Base-by-base conservation (phyloP, 2,888 invertebrate species). In the Monochamus alternatus region DNA sequence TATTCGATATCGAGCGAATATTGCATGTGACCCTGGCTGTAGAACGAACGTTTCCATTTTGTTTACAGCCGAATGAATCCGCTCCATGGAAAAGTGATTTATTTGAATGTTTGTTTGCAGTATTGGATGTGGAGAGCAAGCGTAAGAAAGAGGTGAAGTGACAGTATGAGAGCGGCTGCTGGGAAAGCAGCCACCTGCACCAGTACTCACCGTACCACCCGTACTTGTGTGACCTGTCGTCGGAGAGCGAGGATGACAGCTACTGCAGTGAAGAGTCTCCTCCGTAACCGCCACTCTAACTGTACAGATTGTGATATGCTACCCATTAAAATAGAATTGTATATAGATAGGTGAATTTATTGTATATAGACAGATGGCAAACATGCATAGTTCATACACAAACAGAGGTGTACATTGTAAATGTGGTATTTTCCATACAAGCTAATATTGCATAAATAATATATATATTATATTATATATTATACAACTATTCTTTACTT, bases 131-230 rank as follows among this genome's bases (percentile, higher is more conserved):
- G 76, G 89, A 89, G 76, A 87, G 86, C 76, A 89, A 89, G 82
- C 86, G 89, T 73, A 88, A 89, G 84, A 89, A 89, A 87, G 89
- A 89, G 84, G 87, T 89, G 81, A 89, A 89, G 89, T 89, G 89
- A 89, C 89, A 89, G 86, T 89, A 86, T 86, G 87, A 85, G 81
- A 85, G 85, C 80, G 88, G 85, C 87, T 86, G 88, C 84, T 82
- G 82, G 81, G 82, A 82, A 82, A 80, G 81, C 83, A 82, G 84
- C 80, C 84, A 84, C 63, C 78, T 73, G 75, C 75, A 78, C 77
- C 80, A 76, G 73, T 77, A 79, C 75, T 74, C 76, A 51, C 51
- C 76, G 75, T 78, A 79, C 79, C 78, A 74, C 70, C 80, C 77
- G 74, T 81, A 80, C 77, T 75, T 78, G 78, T 75, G 78, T 60